phyloP scores from a whole-genome alignment of 2,888 invertebrate species.

The Diloba caeruleocephala region DNA sequence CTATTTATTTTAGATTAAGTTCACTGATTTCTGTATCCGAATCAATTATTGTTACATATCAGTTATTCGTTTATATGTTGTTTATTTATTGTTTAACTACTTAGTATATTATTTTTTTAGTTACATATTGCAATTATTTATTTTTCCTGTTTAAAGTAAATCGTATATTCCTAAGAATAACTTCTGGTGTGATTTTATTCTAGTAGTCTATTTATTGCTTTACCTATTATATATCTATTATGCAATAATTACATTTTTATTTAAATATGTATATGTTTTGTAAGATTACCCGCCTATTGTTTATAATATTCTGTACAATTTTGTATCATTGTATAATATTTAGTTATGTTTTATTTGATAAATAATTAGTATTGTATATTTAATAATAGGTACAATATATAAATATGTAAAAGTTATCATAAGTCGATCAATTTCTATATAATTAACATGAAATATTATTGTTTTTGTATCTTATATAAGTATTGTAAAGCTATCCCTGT shows the following conservation, averaged over 20 bases:
- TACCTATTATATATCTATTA: slow-evolving; percentile 7
- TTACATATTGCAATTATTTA: too few relatives aligned
- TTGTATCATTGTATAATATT: background rate
- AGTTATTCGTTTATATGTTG: background rate
- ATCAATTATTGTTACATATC: background rate
- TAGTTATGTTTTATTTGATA: background rate
- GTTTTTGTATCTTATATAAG: slow-evolving; percentile 4
- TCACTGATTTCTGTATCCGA: slow-evolving; percentile 27
- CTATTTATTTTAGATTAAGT: slow-evolving; percentile 62
- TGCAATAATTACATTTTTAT: slow-evolving; percentile 10
- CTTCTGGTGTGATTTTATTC: slow-evolving; percentile 4
- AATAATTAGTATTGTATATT: background rate
- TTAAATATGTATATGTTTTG: background rate
- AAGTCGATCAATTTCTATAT: background rate
- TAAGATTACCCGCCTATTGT: slow-evolving; percentile 25
- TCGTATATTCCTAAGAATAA: slow-evolving; percentile 14
- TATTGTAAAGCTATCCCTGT: slow-evolving; percentile 3
- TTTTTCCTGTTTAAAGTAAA: background rate
- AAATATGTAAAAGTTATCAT: background rate
- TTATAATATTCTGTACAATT: background rate
- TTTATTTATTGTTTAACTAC: background rate
- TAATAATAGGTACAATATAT: background rate
- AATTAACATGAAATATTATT: background rate
- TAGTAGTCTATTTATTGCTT: background rate
- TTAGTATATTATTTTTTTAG: slow-evolving; percentile 5